These are phyloP conservation scores for Macrobrachium nipponense DNA, from an alignment of 1,140 invertebrate genomes.

Conservation along the genomic window DNA sequence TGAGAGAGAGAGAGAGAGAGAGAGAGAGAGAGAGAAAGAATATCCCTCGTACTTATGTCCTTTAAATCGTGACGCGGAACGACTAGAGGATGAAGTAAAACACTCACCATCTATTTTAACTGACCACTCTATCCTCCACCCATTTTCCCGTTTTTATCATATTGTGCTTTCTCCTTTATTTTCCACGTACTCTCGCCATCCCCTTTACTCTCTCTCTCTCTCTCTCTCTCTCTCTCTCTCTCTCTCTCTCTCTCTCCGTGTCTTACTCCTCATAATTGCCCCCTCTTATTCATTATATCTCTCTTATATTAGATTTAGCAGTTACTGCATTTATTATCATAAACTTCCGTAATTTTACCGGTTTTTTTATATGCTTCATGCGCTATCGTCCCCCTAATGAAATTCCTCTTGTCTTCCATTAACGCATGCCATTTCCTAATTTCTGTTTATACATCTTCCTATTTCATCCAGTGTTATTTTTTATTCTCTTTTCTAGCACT, in stretches of 20 bases:
- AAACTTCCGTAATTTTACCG: not conserved
- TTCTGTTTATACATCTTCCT: not conserved
- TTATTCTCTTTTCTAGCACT: not conserved
- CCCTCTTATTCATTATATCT: not conserved
- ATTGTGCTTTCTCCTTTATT: too few relatives aligned
- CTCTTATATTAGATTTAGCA: too few relatives aligned
- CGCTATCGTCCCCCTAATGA: not conserved
- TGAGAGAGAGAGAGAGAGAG: not conserved
- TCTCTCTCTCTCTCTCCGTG: not conserved
- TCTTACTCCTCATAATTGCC: not conserved
- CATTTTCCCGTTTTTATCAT: not conserved
- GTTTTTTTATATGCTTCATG: too few relatives aligned
- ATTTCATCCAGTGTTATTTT: not conserved
- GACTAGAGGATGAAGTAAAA: too few relatives aligned
- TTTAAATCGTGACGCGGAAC: too few relatives aligned
- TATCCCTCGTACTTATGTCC: not conserved
- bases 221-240: not conserved
- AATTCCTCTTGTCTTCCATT: not conserved
- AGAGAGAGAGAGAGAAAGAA: constrained; percentile 4
- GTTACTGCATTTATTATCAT: not conserved
- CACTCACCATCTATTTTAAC: not conserved
- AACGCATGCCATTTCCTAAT: not conserved
- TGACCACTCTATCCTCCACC: not conserved
- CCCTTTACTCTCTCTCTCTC: constrained; percentile 1
- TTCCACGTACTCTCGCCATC: not conserved